Conservation (phyloP, 2,888 invertebrate genomes). For the Volucella bombylans region DNA sequence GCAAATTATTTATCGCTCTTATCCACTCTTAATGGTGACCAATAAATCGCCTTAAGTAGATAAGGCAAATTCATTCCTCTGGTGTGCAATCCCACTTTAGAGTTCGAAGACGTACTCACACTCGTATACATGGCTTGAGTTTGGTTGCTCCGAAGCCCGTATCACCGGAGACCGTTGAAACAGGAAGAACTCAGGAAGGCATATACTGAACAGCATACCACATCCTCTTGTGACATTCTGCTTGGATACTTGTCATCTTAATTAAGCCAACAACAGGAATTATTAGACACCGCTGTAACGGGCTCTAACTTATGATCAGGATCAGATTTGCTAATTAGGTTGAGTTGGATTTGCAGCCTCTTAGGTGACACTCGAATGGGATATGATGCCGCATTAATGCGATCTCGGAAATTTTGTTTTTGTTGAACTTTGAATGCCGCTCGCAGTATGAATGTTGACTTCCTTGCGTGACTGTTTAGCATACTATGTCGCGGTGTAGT, state of each 20-base stretch:
- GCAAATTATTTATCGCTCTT: conserved; percentile 74
- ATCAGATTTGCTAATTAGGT: conserved; percentile 72
- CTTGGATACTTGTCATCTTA: conserved; percentile 74
- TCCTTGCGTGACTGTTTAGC: too few species aligned
- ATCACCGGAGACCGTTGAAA: conserved; percentile 33
- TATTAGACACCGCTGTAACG: conserved; percentile 62
- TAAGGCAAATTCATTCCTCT: conserved; percentile 70
- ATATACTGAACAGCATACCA: conserved; percentile 50
- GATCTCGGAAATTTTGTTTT: too few species aligned
- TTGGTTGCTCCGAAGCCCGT: background rate
- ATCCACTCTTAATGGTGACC: conserved; percentile 74
- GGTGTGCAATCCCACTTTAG: conserved; percentile 55
- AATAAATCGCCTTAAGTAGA: conserved; percentile 75
- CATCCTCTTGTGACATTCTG: conserved; percentile 72
- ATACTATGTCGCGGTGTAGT: too few species aligned
- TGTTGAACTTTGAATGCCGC: too few species aligned
- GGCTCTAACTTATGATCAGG: conserved; percentile 57
- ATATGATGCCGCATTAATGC: too few species aligned
- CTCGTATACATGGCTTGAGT: background rate
- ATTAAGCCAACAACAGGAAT: conserved; percentile 73
- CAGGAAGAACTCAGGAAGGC: conserved; percentile 25
- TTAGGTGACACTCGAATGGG: conserved; percentile 5
- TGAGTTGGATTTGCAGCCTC: conserved; percentile 66
- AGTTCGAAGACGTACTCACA: conserved; percentile 21
- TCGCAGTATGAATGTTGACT: too few species aligned